These are phyloP conservation scores for Isaurus tuberculatus DNA, from an alignment of 92 coral and sea anemone genomes.

Conservation along the genomic window DNA sequence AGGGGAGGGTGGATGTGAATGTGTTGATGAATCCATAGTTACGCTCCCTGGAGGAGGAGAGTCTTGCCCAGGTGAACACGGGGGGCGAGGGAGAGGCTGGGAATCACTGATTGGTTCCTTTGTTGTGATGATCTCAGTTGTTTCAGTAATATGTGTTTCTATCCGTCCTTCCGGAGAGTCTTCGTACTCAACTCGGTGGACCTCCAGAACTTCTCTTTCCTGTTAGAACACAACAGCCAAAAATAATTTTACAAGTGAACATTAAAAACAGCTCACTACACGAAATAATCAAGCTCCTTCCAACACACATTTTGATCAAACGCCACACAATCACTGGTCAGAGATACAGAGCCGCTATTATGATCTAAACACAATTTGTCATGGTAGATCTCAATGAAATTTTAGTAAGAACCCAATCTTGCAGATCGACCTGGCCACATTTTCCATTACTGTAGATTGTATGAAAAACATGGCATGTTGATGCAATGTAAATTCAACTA, in stretches of 20 bases:
- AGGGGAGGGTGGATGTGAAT: conserved; percentile 30
- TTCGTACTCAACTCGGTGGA: conserved; percentile 36
- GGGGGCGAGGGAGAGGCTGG: not conserved
- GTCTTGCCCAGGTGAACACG: conserved; percentile 34
- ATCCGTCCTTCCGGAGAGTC: conserved; percentile 32
- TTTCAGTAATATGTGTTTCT: conserved; percentile 26
- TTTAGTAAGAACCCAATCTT: too few species aligned
- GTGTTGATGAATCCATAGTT: not conserved
- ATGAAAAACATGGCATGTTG: too few species aligned
- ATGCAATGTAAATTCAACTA: too few species aligned
- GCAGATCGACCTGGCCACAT: too few species aligned
- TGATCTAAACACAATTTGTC: too few species aligned
- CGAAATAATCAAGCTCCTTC: not conserved
- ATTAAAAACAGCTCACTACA: not conserved
- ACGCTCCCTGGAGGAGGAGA: not conserved
- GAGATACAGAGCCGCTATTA: too few species aligned
- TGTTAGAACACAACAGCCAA: not conserved
- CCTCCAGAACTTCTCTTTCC: conserved; percentile 38
- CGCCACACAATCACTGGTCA: not conserved
- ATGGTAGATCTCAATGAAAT: too few species aligned
- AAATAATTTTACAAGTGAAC: too few species aligned
- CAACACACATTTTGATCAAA: not conserved
- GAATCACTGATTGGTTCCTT: not conserved
- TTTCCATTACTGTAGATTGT: too few species aligned
- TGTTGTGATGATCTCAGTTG: conserved; percentile 18